Base-by-base conservation (phyloP, 2,113 vertebrate genomes). In the Saguinus midas region DNA sequence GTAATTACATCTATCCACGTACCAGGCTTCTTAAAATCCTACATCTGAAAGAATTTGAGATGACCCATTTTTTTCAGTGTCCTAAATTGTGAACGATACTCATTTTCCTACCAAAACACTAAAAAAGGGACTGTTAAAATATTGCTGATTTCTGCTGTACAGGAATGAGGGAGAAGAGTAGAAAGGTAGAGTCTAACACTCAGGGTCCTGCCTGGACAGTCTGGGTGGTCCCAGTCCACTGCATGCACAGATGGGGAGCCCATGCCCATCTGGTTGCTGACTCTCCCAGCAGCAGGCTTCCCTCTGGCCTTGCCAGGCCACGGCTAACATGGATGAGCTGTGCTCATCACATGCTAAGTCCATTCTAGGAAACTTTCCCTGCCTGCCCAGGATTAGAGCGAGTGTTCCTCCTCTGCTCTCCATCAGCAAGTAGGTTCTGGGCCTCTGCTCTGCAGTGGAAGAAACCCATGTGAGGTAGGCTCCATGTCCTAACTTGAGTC, bases 41-140 rank as follows among this genome's bases (percentile, higher is more conserved):
- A 13, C 21, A 91, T 73, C 58, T 83, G 48, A 79, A 80, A 93
- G 35, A 45, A 83, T 73, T 86, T 64, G 61, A 64, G 81, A 95
- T 90, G 96, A 97, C 80, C 95, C 66, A 84, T 57, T 78, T 96
- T 96, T 95, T 88, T 80, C 92, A 94, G 48, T 84, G 85, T 83
- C 89, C 96, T 97, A 79, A 96, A 96, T 96, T 89, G 92, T 72
- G 68, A 96, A 86, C 4, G 5, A 93, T 86, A 73, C 8, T 95
- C 64, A 79, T 78, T 55, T 96, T 94, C 55, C 55, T 29, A 93
- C 32, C 79, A 78, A 92, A 95, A 95, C 58, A 80, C 64, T 32
- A 78, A 85, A 83, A 92, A 94, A 55, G 8, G 8, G 25, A 52
- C 27, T 78, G 29, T 83, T 88, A 95, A 95, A 82, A 86, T 52